Conservation (phyloP, 2,888 invertebrate genomes). For the Blastobasis lacticolella region DNA sequence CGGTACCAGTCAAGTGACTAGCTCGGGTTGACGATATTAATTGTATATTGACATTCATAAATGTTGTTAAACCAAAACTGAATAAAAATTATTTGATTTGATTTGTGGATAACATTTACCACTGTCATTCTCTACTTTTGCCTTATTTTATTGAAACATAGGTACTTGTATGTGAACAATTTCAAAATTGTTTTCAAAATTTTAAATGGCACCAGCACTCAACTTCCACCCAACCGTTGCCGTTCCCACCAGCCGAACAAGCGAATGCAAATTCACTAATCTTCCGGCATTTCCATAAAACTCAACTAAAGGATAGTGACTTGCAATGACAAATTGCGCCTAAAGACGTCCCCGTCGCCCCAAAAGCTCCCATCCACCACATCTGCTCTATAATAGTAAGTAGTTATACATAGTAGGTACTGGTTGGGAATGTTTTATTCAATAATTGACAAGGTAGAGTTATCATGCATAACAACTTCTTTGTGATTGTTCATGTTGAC, state of each 20-base stretch:
- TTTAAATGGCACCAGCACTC: no score
- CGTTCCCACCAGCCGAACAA: slow-evolving; percentile 20
- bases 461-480: slow-evolving; percentile 59
- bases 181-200: no score
- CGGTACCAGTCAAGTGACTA: no score
- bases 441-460: slow-evolving; percentile 59
- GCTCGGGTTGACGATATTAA: no score
- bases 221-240: slow-evolving; percentile 4
- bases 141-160: no score
- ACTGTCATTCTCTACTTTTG: slow-evolving; percentile 11
- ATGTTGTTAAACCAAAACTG: no score
- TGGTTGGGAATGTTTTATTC: slow-evolving; percentile 46
- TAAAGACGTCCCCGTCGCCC: slow-evolving; percentile 13
- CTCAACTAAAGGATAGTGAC: slow-evolving; percentile 12
- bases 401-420: no score
- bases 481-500: slow-evolving; percentile 67
- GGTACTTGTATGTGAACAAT: no score
- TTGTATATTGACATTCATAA: no score
- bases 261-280: slow-evolving; percentile 40
- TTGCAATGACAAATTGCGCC: slow-evolving; percentile 65
- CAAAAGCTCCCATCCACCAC: slow-evolving; percentile 5
- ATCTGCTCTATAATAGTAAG: slow-evolving; percentile 32
- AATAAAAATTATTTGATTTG: no score
- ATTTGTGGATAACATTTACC: no score
- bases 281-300: slow-evolving; percentile 41